Conservation (phyloP, 2,888 invertebrate genomes). For the Coelopa pilipes region DNA sequence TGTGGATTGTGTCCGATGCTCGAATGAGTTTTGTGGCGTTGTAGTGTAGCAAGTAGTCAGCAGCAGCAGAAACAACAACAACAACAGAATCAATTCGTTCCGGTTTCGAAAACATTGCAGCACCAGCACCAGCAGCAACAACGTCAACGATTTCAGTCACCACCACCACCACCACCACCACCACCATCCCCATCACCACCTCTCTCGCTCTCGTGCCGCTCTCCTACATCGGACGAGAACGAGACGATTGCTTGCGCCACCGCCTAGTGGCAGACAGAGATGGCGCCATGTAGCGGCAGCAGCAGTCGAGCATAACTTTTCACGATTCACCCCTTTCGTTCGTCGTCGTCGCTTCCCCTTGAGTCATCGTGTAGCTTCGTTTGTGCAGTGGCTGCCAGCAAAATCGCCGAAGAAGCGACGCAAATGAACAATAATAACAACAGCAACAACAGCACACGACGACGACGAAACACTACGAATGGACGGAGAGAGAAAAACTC, state of each 20-base stretch:
- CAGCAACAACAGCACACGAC: no score
- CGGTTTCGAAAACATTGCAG: constrained; percentile 26
- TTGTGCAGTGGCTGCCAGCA: no score
- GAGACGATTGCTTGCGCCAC: background rate
- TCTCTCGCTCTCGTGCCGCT: no score
- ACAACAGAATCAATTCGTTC: constrained; percentile 21
- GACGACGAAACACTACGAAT: background rate
- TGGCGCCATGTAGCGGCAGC: background rate
- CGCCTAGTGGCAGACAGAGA: background rate
- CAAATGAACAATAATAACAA: no score
- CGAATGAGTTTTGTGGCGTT: no score
- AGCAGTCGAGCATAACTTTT: background rate
- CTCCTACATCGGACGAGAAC: background rate
- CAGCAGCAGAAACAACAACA: constrained; percentile 5
- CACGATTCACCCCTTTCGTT: no score
- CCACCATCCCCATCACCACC: no score
- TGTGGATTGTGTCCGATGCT: no score
- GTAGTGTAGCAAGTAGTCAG: background rate
- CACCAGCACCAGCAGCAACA: background rate
- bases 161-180: background rate
- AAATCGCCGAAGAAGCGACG: no score
- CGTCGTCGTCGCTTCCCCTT: no score
- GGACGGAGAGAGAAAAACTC: background rate
- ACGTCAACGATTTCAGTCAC: no score
- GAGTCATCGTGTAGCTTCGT: background rate